Evolutionary conservation across 2,888 invertebrate genomes (phyloP).

Genomic region (Cephus nigrinus): DNA sequence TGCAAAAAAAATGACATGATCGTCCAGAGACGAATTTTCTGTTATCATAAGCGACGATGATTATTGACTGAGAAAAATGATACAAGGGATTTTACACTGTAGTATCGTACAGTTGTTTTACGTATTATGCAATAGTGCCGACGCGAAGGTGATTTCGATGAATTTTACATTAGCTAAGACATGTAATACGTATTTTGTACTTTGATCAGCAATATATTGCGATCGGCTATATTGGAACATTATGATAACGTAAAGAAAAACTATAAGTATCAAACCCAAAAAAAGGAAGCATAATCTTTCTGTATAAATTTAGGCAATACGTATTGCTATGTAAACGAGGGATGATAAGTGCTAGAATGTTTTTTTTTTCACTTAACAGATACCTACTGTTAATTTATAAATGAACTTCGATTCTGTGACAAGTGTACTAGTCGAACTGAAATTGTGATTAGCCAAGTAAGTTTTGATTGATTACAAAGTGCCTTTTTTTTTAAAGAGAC

Average conservation of each 20-base stretch:
- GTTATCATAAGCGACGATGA: neutral
- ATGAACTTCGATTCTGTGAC: constrained; percentile 14
- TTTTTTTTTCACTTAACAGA: neutral
- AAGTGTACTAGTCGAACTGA: constrained; percentile 16
- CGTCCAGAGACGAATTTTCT: neutral
- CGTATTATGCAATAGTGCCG: neutral
- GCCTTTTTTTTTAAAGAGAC: constrained; percentile 15
- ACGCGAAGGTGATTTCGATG: neutral
- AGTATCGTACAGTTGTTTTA: neutral
- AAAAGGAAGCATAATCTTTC: neutral
- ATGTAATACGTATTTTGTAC: constrained; percentile 1
- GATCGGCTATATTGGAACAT: neutral
- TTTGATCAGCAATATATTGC: constrained; percentile 1
- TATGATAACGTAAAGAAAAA: neutral
- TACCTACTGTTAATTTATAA: neutral
- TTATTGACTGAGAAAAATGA: neutral
- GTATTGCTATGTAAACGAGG: neutral
- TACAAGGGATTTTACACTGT: neutral
- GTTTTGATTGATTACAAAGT: constrained; percentile 15
- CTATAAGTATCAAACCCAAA: neutral
- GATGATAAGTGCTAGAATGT: neutral
- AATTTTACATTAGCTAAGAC: neutral
- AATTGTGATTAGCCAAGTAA: constrained; percentile 14
- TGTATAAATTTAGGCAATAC: neutral
- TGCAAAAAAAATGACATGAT: neutral